phyloP scores from a whole-genome alignment of 1,140 invertebrate genomes.

The Drosophila sulfurigaster region DNA sequence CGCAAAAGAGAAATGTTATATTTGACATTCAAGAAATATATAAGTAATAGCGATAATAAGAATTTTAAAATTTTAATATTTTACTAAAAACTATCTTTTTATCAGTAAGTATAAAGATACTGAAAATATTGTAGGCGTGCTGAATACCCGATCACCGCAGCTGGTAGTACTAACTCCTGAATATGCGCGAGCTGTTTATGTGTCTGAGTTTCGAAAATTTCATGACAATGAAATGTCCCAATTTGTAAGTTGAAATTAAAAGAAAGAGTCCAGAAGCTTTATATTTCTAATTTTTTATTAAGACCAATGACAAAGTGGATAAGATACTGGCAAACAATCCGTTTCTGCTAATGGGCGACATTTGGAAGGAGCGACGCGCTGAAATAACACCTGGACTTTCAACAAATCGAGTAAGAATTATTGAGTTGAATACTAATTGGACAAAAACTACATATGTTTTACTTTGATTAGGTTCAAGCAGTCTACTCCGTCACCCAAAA shows the following conservation, averaged over 20 bases:
- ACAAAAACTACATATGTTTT: neutral
- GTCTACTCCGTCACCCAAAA: constrained; percentile 64
- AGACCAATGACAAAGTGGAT: constrained; percentile 78
- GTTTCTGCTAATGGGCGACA: constrained; percentile 82
- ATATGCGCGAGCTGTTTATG: constrained; percentile 85
- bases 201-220: constrained; percentile 85
- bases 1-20: constrained; percentile 50
- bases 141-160: constrained; percentile 59
- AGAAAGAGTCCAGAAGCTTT: constrained; percentile 39
- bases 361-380: constrained; percentile 86
- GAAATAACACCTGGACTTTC: constrained; percentile 87
- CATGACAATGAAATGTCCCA: constrained; percentile 65
- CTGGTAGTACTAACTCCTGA: constrained; percentile 85
- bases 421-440: neutral
- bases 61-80: neutral
- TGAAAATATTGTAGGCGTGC: constrained; percentile 59
- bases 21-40: constrained; percentile 66
- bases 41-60: constrained; percentile 28
- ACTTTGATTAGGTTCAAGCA: constrained; percentile 42
- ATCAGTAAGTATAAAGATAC: constrained; percentile 52
- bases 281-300: constrained; percentile 11
- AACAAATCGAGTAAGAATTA: constrained; percentile 69
- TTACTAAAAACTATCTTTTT: neutral
- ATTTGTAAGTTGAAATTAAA: constrained; percentile 41
- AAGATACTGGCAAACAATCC: constrained; percentile 84